Conservation (phyloP, 2,797 vertebrate genomes). For the Coreius guichenoti region DNA sequence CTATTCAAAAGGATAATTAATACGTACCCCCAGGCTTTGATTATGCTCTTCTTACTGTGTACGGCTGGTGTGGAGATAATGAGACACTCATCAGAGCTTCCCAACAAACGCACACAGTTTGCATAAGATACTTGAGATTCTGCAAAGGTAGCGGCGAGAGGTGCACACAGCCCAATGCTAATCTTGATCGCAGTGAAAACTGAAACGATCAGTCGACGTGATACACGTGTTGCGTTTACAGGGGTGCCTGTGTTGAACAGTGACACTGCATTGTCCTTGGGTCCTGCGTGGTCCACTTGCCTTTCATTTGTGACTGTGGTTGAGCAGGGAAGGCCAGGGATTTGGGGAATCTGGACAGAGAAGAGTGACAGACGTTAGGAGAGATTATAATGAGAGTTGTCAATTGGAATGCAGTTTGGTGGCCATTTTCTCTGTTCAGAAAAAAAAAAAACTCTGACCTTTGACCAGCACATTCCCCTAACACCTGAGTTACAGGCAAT, state of each 20-base stretch:
- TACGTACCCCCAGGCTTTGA: slow-evolving; percentile 99
- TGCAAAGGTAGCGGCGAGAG: slow-evolving; percentile 76
- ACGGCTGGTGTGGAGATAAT: slow-evolving; percentile 93
- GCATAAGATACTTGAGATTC: slow-evolving; percentile 93
- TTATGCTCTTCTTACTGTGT: slow-evolving; percentile 94
- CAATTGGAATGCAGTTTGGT: slow-evolving; percentile 80
- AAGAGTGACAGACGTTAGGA: slow-evolving; percentile 75
- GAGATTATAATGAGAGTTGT: slow-evolving; percentile 79
- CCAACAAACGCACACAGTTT: slow-evolving; percentile 82
- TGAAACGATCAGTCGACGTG: slow-evolving; percentile 80
- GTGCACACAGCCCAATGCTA: slow-evolving; percentile 79
- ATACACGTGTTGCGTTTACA: slow-evolving; percentile 81
- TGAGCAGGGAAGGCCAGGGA: slow-evolving; percentile 31
- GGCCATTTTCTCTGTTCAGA: slow-evolving; percentile 61
- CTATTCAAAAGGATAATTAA: slow-evolving; percentile 99
- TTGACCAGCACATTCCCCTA: slow-evolving; percentile 72
- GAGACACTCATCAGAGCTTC: slow-evolving; percentile 91
- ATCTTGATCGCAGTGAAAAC: slow-evolving; percentile 86
- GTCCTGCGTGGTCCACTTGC: not conserved
- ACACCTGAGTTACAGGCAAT: slow-evolving; percentile 73
- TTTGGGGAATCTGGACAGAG: slow-evolving; percentile 54
- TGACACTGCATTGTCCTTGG: slow-evolving; percentile 69
- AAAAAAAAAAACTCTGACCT: slow-evolving; percentile 73
- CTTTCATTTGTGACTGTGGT: slow-evolving; percentile 29
- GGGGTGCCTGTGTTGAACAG: slow-evolving; percentile 82